phyloP scores from a whole-genome alignment of 2,888 invertebrate species.

The Pollenia labialis region DNA sequence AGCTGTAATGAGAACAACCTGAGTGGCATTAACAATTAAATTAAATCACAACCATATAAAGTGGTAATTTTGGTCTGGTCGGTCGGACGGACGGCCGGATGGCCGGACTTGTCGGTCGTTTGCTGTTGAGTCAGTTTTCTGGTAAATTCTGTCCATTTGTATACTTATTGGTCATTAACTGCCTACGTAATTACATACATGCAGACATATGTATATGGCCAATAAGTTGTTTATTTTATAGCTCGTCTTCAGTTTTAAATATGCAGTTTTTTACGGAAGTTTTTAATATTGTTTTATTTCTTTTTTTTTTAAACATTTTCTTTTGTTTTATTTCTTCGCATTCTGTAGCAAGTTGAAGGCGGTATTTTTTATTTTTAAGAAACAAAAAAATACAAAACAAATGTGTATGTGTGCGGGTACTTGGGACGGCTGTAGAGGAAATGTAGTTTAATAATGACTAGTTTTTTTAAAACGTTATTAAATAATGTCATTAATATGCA shows the following conservation, averaged over 20 bases:
- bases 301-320: background rate
- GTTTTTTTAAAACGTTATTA: slow-evolving; percentile 54
- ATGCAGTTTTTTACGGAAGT: slow-evolving; percentile 47
- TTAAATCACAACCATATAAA: slow-evolving; percentile 54
- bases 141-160: slow-evolving; percentile 24
- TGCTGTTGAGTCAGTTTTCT: slow-evolving; percentile 7
- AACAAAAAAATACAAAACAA: background rate
- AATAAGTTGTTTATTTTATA: slow-evolving; percentile 21
- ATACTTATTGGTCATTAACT: slow-evolving; percentile 36
- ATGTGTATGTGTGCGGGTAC: background rate
- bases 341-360: background rate
- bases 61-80: slow-evolving; percentile 19
- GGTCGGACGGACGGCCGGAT: background rate
- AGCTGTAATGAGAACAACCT: slow-evolving; percentile 51
- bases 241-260: background rate
- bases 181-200: slow-evolving; percentile 10
- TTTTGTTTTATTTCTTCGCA: background rate
- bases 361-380: slow-evolving; percentile 16
- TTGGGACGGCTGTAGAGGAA: slow-evolving; percentile 46
- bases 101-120: too few species aligned
- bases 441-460: slow-evolving; percentile 64
- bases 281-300: slow-evolving; percentile 35
- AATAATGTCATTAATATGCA: slow-evolving; percentile 65
- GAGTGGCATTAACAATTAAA: slow-evolving; percentile 70
- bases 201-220: slow-evolving; percentile 19